These are phyloP conservation scores for Agrochola litura DNA, from an alignment of 2,888 invertebrate species.

Conservation along the genomic window DNA sequence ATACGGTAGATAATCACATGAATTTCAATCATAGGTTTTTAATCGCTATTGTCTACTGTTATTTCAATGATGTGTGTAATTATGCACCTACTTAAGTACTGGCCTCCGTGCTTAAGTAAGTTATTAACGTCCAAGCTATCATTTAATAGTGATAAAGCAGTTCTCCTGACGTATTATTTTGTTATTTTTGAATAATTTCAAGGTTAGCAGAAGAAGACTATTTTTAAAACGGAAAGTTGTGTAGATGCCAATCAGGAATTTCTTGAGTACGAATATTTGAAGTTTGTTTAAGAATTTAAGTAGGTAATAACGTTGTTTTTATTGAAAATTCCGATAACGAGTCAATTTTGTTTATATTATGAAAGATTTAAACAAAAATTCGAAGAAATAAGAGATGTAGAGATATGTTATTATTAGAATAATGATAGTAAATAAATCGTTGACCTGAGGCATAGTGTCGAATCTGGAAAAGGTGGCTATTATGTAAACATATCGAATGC, in stretches of 20 bases:
- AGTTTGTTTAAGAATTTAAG: neutral
- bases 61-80: slow-evolving; percentile 10
- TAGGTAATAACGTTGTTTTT: neutral
- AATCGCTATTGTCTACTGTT: neutral
- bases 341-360: neutral
- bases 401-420: slow-evolving; percentile 4
- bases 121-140: slow-evolving; percentile 21
- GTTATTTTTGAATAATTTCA: slow-evolving; percentile 3
- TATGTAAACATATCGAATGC: slow-evolving; percentile 61
- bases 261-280: neutral
- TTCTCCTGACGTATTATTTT: slow-evolving; percentile 5
- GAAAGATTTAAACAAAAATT: neutral
- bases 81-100: neutral
- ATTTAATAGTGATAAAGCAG: slow-evolving; percentile 16
- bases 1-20: neutral
- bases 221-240: neutral
- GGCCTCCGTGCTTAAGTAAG: slow-evolving; percentile 4
- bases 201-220: neutral
- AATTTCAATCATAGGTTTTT: slow-evolving; percentile 3
- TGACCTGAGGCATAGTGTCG: slow-evolving; percentile 41
- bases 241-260: neutral
- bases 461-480: slow-evolving; percentile 46
- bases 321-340: neutral
- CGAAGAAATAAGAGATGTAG: neutral
- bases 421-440: slow-evolving; percentile 39